Evolutionary conservation across 2,797 vertebrate genomes (phyloP).

Genomic region (Percopsis omiscomaycus): DNA sequence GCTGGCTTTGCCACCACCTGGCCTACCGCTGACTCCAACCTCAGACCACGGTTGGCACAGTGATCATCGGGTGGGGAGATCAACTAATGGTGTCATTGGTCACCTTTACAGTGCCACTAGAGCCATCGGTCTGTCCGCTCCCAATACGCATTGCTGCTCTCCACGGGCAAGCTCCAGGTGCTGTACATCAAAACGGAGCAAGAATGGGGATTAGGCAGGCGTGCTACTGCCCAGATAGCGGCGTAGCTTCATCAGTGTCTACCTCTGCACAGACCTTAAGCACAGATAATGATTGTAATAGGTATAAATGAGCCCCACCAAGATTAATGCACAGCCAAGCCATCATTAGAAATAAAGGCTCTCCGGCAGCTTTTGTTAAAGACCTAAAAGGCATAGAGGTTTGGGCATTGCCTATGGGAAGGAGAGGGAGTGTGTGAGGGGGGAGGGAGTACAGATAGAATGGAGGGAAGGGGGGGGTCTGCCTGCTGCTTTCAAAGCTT

Average conservation of each 20-base stretch:
- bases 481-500: conserved; percentile 57
- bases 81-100: conserved; percentile 61
- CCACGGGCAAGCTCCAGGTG: conserved; percentile 35
- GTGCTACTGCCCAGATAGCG: conserved; percentile 49
- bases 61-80: conserved; percentile 34
- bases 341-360: conserved; percentile 61
- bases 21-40: conserved; percentile 5
- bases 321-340: conserved; percentile 68
- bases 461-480: conserved; percentile 44
- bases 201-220: conserved; percentile 47
- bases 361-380: conserved; percentile 58
- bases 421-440: background rate
- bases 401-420: conserved; percentile 29
- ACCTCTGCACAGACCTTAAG: conserved; percentile 55
- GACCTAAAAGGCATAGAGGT: conserved; percentile 53
- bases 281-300: conserved; percentile 66
- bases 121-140: conserved; percentile 35
- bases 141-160: conserved; percentile 20
- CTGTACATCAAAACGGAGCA: conserved; percentile 58
- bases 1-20: conserved; percentile 22
- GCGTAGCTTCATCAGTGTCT: conserved; percentile 63
- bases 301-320: conserved; percentile 66
- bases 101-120: conserved; percentile 54
- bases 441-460: conserved; percentile 30
- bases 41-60: conserved; percentile 37